Base-by-base conservation (phyloP, 2,888 invertebrate species). In the Fragum whitleyi region DNA sequence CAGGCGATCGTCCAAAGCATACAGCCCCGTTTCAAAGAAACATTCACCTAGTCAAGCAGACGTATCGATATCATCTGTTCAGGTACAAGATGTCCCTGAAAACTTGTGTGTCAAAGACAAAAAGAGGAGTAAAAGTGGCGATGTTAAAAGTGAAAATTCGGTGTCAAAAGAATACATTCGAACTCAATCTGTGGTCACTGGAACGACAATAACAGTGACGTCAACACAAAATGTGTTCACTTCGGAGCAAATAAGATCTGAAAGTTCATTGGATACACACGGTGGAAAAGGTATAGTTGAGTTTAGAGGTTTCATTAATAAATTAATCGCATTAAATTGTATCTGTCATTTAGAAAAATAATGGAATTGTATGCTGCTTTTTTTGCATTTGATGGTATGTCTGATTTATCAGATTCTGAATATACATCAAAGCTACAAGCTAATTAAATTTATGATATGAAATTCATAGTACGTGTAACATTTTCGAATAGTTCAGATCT, bases 91-190 rank as follows among this genome's bases (percentile, higher is more conserved):
- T 6, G 74, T 79, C 55, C 85, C 85, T 7, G 85, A 85, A 32
- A 85, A 85, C 77, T 69, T 85, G 9, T 85, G 85, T 70, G 72
- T 85, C 5, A 85, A 85, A 57, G 85, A 85, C 57, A 85, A 23
- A 77, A 51, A 39, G n/a, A 26, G 19, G 1, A 61, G 69, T 6
- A 65, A 61, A 14, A 47, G 32, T 0, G 51, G 29, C 11, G 70
- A 70, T n/a, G 32, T 51, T 29, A 76, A 62, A 26, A 39, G 14
- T 19, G 47, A 32, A 14, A 71, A 19, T 70, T 42, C 14, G 2
- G 59, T 29, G 28, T 14, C 68, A 9, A 67, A 69, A 26, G 75
- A 57, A 11, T 42, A 62, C 69, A 75, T 79, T 36, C 80, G 69
- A 70, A 79, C 85, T 26, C 86, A 85, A 65, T 74, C 77, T 19